Conservation (phyloP, 1,140 invertebrate genomes). For the Zaprionus nigranus region DNA sequence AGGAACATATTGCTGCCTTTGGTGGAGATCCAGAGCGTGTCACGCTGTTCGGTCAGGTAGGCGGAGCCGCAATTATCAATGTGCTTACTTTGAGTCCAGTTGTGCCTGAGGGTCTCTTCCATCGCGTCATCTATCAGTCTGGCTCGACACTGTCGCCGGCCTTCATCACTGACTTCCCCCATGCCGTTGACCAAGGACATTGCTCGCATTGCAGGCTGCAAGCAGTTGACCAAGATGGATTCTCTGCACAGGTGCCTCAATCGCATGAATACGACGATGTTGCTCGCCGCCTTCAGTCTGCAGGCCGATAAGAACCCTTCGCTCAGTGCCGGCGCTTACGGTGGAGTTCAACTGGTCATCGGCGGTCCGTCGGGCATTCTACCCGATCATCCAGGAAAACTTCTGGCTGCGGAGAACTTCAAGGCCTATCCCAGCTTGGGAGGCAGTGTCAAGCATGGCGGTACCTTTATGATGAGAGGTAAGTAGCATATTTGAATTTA, state of each 20-base stretch:
- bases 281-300: constrained; percentile 67
- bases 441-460: constrained; percentile 77
- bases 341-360: constrained; percentile 77
- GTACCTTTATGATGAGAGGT: constrained; percentile 78
- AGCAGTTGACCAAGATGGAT: constrained; percentile 61
- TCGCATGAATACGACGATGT: constrained; percentile 67
- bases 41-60: constrained; percentile 87
- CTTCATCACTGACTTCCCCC: constrained; percentile 88
- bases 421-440: constrained; percentile 78
- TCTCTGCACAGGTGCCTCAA: constrained; percentile 69
- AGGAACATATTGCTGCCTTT: constrained; percentile 88
- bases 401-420: constrained; percentile 72
- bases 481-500: not conserved
- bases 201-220: constrained; percentile 71
- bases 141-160: constrained; percentile 88
- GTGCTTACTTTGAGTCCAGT: constrained; percentile 84
- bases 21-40: constrained; percentile 88
- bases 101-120: constrained; percentile 85
- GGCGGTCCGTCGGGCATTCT: constrained; percentile 80
- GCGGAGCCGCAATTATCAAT: constrained; percentile 85
- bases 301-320: constrained; percentile 61
- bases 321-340: constrained; percentile 60
- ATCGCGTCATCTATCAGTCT: constrained; percentile 85
- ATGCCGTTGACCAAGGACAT: constrained; percentile 70
- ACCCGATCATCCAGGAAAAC: constrained; percentile 73